These are phyloP conservation scores for Halcyon senegalensis DNA, from an alignment of 2,113 vertebrate genomes.

Conservation along the genomic window DNA sequence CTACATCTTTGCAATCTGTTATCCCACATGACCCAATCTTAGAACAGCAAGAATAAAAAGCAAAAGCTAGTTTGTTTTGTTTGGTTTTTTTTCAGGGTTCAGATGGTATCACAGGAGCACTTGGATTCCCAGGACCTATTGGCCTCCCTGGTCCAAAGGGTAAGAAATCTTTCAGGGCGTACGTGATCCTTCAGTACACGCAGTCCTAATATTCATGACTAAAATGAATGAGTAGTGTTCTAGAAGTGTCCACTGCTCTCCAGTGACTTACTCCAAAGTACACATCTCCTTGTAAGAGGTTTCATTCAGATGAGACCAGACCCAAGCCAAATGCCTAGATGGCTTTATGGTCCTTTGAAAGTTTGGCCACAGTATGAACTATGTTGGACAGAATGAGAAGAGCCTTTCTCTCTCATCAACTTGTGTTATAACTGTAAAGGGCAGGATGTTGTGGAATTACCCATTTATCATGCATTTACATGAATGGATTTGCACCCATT, in stretches of 20 bases:
- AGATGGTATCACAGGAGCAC: slow-evolving; percentile 79
- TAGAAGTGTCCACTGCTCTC: neutral
- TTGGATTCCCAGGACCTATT: slow-evolving; percentile 71
- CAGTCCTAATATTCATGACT: neutral
- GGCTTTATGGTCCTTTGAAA: neutral
- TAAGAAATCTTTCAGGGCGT: slow-evolving; percentile 49
- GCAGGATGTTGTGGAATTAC: neutral
- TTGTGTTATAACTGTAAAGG: neutral
- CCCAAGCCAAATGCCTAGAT: neutral
- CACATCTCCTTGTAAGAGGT: neutral
- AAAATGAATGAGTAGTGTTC: neutral
- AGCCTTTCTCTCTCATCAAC: neutral
- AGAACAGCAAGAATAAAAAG: neutral
- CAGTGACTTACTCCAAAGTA: neutral
- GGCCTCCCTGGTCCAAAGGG: slow-evolving; percentile 87
- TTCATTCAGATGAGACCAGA: neutral
- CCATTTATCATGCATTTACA: neutral
- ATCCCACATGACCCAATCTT: neutral
- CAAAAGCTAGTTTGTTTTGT: neutral
- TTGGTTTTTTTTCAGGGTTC: slow-evolving; percentile 78
- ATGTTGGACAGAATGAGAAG: neutral
- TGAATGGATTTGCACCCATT: neutral
- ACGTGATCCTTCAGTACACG: neutral
- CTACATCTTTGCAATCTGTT: neutral
- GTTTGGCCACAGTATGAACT: neutral